These are phyloP conservation scores for Gymnodraco acuticeps DNA, from an alignment of 2,797 vertebrate species.

Conservation along the genomic window DNA sequence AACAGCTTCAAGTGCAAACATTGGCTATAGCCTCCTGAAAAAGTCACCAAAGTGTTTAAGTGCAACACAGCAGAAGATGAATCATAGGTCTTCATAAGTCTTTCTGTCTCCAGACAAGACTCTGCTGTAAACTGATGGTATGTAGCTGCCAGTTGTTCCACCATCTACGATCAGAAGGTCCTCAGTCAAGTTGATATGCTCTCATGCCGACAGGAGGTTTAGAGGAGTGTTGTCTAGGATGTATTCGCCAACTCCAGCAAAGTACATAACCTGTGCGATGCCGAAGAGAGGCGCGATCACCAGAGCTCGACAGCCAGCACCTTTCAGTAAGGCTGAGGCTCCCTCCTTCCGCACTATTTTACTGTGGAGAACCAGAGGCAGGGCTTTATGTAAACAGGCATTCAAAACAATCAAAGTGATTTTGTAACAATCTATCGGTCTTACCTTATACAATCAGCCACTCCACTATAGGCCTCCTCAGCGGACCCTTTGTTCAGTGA, in stretches of 20 bases:
- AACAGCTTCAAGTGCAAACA: conserved; percentile 75
- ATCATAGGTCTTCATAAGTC: conserved; percentile 18
- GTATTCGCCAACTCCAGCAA: conserved; percentile 87
- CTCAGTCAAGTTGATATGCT: neutral
- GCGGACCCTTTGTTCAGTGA: conserved; percentile 86
- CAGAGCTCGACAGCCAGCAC: conserved; percentile 87
- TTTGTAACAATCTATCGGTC: neutral
- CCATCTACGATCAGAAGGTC: conserved; percentile 19
- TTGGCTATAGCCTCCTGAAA: conserved; percentile 50
- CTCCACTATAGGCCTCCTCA: conserved; percentile 87
- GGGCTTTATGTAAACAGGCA: neutral
- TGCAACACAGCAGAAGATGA: conserved; percentile 69
- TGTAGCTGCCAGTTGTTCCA: conserved; percentile 72
- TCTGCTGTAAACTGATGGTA: conserved; percentile 58
- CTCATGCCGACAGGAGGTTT: conserved; percentile 69
- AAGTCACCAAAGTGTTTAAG: conserved; percentile 73
- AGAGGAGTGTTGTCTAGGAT: conserved; percentile 83
- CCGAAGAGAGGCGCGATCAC: conserved; percentile 91
- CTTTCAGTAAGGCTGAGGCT: conserved; percentile 88
- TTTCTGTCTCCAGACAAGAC: conserved; percentile 22
- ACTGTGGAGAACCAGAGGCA: conserved; percentile 66
- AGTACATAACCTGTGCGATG: conserved; percentile 90
- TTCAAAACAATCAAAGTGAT: fast-evolving
- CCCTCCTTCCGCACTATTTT: conserved; percentile 88
- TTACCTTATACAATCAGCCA: conserved; percentile 86